Percentiles rank a stretch among this genome's conserved stretches.
Evolutionary conservation across 2,888 invertebrate species (phyloP).

Genomic region (Heliconius cydno): DNA sequence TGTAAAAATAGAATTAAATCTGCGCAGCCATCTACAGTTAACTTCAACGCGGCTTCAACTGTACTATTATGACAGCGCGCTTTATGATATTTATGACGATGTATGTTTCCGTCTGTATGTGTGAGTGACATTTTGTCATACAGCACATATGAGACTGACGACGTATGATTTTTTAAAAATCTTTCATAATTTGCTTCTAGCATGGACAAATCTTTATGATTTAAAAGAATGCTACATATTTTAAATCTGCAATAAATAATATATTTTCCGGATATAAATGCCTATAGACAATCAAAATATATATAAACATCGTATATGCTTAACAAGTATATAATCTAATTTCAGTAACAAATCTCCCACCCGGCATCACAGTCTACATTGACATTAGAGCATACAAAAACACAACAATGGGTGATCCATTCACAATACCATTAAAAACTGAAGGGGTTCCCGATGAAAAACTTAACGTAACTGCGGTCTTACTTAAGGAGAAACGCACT

Average conservation of each 20-base stretch:
- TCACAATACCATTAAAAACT: constrained; percentile 74
- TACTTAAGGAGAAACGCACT: constrained; percentile 83
- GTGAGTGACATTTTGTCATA: no score
- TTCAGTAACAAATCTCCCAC: constrained; percentile 81
- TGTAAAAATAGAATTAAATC: no score
- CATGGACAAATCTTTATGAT: neutral
- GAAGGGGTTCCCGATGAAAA: constrained; percentile 79
- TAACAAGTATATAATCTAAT: constrained; percentile 55
- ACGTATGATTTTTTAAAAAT: no score
- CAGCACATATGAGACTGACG: no score
- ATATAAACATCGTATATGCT: neutral
- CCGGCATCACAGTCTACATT: constrained; percentile 78
- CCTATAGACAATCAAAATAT: no score
- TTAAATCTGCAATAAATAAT: neutral
- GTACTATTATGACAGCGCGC: no score
- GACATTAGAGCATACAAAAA: constrained; percentile 86
- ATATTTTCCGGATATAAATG: no score
- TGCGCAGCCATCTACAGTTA: no score
- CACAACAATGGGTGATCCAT: constrained; percentile 80
- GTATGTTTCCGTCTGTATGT: no score
- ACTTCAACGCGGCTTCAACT: no score
- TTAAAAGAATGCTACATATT: neutral
- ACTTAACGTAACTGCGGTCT: constrained; percentile 76
- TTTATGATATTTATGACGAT: no score
- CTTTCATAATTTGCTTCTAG: no score